These are phyloP conservation scores for Microcebus griseorufus DNA, from an alignment of 2,113 vertebrate genomes.

Conservation along the genomic window DNA sequence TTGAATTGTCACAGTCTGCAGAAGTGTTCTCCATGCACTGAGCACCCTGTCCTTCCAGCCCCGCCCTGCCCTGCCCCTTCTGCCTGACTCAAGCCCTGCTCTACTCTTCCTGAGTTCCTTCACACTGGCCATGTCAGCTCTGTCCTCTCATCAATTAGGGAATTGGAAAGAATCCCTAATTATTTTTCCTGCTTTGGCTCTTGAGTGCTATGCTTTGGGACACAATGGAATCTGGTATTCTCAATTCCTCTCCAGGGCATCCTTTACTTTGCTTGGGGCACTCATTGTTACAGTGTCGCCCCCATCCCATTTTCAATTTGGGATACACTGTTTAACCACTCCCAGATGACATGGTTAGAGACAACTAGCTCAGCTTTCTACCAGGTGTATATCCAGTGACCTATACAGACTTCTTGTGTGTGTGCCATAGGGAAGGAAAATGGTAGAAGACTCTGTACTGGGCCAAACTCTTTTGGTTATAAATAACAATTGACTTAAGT, in stretches of 20 bases:
- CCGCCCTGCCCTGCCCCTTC: not conserved
- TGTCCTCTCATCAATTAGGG: not conserved
- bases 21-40: accelerated
- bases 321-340: not conserved
- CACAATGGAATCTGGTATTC: not conserved
- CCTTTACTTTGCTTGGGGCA: not conserved
- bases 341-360: not conserved
- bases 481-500: not conserved
- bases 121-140: not conserved
- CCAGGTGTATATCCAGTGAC: not conserved
- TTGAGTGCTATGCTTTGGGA: not conserved
- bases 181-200: not conserved
- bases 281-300: not conserved
- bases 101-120: not conserved
- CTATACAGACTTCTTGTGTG: not conserved
- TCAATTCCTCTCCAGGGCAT: not conserved
- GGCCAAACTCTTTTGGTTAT: not conserved
- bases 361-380: not conserved
- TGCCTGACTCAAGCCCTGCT: not conserved
- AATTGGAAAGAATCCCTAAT: not conserved
- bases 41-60: not conserved
- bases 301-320: not conserved
- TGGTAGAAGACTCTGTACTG: not conserved
- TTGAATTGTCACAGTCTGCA: not conserved
- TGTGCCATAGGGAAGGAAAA: not conserved